Conservation (phyloP, 2,888 invertebrate genomes). For the Lepidochrysops patricia region DNA sequence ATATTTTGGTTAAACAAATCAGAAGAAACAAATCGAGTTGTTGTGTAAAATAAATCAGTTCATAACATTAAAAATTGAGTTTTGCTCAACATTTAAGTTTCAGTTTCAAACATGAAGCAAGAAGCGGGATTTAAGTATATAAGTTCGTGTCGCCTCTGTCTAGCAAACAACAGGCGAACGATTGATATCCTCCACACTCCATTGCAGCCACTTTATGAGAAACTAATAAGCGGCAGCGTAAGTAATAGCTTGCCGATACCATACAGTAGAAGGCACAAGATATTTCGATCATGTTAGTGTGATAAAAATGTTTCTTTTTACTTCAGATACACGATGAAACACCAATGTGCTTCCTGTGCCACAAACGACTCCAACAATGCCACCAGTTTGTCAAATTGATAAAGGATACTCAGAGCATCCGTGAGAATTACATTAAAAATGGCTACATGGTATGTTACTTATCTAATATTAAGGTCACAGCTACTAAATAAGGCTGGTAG, state of each 20-base stretch:
- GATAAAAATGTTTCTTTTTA: too few relatives aligned
- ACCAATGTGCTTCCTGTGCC: constrained; percentile 1
- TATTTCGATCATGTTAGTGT: too few relatives aligned
- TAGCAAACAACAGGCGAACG: background rate
- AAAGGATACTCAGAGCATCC: background rate
- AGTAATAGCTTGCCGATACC: background rate
- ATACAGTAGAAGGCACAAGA: too few relatives aligned
- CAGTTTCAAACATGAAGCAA: background rate
- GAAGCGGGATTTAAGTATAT: constrained; percentile 2
- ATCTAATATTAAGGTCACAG: too few relatives aligned
- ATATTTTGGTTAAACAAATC: too few relatives aligned
- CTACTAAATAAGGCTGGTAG: too few relatives aligned
- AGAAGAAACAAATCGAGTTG: too few relatives aligned
- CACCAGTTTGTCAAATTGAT: constrained; percentile 5
- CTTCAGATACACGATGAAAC: constrained; percentile 3
- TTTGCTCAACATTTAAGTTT: too few relatives aligned
- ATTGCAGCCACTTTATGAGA: constrained; percentile 8
- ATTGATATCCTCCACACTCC: constrained; percentile 4
- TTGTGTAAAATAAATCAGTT: too few relatives aligned
- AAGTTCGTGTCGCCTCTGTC: background rate
- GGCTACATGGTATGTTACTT: constrained; percentile 1
- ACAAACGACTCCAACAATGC: constrained; percentile 4
- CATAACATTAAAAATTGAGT: too few relatives aligned
- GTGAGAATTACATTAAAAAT: constrained; percentile 2
- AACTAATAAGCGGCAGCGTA: background rate